Evolutionary conservation across 2,797 vertebrate species (phyloP).

Genomic region (Pipistrellus pipistrellus): DNA sequence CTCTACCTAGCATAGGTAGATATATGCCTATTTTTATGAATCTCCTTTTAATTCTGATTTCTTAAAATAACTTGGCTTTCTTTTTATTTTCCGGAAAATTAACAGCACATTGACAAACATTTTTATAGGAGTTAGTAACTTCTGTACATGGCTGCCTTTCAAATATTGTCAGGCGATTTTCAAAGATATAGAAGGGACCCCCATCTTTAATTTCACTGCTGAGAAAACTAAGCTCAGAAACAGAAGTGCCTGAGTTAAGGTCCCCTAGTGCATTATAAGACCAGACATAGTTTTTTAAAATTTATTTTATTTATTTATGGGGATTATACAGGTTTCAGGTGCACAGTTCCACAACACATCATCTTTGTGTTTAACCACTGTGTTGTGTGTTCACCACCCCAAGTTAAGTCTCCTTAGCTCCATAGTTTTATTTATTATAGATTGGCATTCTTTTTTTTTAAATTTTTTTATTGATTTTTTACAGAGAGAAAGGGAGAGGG

Average conservation of each 20-base stretch:
- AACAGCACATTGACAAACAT: background rate
- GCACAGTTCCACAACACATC: background rate
- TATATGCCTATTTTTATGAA: background rate
- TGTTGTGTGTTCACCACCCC: background rate
- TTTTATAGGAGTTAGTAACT: background rate
- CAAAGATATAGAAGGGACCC: background rate
- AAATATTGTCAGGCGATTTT: background rate
- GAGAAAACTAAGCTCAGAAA: constrained; percentile 6
- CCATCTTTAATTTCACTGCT: background rate
- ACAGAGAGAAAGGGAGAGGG: no score
- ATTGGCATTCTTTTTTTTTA: background rate
- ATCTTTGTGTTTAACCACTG: background rate
- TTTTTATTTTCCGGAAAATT: constrained; percentile 26
- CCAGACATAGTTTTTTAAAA: background rate
- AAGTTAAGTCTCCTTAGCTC: background rate
- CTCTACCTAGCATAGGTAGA: background rate
- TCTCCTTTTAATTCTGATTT: background rate
- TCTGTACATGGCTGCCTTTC: background rate
- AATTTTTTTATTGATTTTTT: no score
- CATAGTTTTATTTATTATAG: background rate
- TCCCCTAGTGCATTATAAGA: background rate
- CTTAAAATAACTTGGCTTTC: background rate
- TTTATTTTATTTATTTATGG: background rate
- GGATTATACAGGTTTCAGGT: background rate
- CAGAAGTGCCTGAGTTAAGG: background rate